Conservation (phyloP, 2,113 vertebrate genomes). For the Miniopterus natalensis region DNA sequence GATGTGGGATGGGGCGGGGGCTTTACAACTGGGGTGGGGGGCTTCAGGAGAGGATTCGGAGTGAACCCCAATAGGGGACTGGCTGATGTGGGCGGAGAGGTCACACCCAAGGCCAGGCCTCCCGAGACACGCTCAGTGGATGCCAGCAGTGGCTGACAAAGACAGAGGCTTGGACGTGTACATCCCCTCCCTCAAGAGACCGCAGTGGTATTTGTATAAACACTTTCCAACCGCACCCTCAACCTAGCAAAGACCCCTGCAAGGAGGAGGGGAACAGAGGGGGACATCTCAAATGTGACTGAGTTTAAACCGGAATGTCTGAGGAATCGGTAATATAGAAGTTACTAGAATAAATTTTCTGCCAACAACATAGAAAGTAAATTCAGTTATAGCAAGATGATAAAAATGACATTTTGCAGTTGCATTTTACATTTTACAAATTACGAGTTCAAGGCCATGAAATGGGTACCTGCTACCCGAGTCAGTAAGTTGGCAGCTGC, state of each 20-base stretch:
- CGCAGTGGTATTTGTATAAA: rapidly evolving
- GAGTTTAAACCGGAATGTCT: neutral
- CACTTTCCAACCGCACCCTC: no score
- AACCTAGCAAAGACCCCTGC: neutral
- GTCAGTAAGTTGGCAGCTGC: neutral
- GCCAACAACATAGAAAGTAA: neutral
- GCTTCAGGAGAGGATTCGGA: neutral
- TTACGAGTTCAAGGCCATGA: neutral
- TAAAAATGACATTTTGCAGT: neutral
- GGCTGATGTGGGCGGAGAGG: neutral
- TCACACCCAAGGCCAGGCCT: rapidly evolving
- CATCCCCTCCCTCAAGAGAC: neutral
- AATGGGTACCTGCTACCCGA: neutral
- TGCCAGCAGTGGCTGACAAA: neutral
- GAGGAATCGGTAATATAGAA: neutral
- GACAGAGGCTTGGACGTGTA: neutral
- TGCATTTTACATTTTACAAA: no score
- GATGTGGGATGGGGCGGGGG: neutral
- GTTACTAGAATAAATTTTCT: neutral
- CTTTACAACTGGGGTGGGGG: neutral
- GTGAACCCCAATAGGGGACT: no score
- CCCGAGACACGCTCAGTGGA: neutral
- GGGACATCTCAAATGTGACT: neutral
- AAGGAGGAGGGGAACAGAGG: neutral
- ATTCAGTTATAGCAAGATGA: neutral